Base-by-base conservation (phyloP, 2,113 vertebrate genomes). In the Cromileptes altivelis region DNA sequence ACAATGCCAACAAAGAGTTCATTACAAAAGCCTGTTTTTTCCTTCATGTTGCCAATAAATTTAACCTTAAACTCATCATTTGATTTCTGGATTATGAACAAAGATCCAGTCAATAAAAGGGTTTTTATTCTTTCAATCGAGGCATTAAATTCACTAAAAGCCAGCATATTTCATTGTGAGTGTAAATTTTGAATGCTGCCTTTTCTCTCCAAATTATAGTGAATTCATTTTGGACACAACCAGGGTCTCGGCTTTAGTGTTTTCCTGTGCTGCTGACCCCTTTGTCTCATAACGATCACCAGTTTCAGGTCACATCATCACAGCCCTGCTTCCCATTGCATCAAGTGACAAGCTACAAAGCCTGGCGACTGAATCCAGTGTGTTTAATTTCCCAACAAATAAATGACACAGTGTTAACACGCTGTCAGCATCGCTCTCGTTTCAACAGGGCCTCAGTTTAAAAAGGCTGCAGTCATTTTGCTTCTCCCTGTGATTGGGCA, bases 1-100 rank as follows among this genome's bases (percentile, higher is more conserved):
- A 65, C 33, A 15, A 70, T 83, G 45, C 56, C 78, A 86, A 83
- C 72, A 80, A 85, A 86, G 53, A 82, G 57, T 85, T 77, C 4
- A 87, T 86, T 78, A 88, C 42, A 75, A 76, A 85, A 57, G 18
- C 12, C 57, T 80, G 33, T 50, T 57, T 78, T 42, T 80, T 60
- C 10, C n/a, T 65, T 61, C n/a, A 65, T 42, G 45, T 23, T 52
- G 57, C 37, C 75, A 72, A 74, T 30, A 64, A 30, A 79, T 84
- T 9, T 23, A 58, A 53, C 21, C 11, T 57, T 61, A 82, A 85
- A 2, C 0, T 42, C 8, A 53, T 83, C 58, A 76, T 75, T 74
- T 40, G 2, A 68, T 77, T 37, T 74, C 21, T 70, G 37, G 55
- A 49, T 33, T 21, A 18, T 23, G 17, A 37, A 47, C 37, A 19